Evolutionary conservation across 2,797 vertebrate species (phyloP).

Genomic region (Philypnodon macrostomus): DNA sequence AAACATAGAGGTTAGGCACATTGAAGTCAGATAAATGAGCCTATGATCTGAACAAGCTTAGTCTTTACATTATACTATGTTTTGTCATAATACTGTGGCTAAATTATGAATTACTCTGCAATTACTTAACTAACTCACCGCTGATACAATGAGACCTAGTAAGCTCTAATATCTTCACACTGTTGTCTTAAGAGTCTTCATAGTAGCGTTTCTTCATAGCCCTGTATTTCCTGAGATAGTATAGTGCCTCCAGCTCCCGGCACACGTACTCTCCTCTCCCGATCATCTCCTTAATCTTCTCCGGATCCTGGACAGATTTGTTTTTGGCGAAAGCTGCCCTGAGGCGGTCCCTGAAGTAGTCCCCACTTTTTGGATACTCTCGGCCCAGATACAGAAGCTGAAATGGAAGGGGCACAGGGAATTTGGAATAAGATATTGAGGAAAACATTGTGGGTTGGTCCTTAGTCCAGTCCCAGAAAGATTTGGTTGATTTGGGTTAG

Average conservation of each 20-base stretch:
- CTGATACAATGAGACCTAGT: not conserved
- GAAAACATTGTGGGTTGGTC: too few species aligned
- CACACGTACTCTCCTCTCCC: slow-evolving; percentile 79
- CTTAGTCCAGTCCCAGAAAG: too few species aligned
- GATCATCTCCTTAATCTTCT: slow-evolving; percentile 81
- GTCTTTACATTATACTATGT: too few species aligned
- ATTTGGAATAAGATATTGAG: too few species aligned
- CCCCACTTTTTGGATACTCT: slow-evolving; percentile 85
- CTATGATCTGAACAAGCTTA: too few species aligned
- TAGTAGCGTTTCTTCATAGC: slow-evolving; percentile 89
- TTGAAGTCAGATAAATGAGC: too few species aligned
- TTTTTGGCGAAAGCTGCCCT: slow-evolving; percentile 83
- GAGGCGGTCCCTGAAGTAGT: slow-evolving; percentile 84
- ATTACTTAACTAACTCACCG: too few species aligned
- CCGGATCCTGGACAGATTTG: slow-evolving; percentile 79
- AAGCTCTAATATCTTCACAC: not conserved
- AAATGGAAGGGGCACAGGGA: not conserved
- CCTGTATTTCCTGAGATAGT: slow-evolving; percentile 88
- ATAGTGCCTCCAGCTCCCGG: slow-evolving; percentile 87
- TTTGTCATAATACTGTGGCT: too few species aligned
- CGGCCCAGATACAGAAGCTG: slow-evolving; percentile 84
- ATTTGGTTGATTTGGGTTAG: too few species aligned
- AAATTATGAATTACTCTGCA: too few species aligned
- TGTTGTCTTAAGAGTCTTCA: slow-evolving; percentile 27
- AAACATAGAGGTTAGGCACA: too few species aligned